These are phyloP conservation scores for Sinelater perroti DNA, from an alignment of 2,888 invertebrate genomes.

Conservation along the genomic window DNA sequence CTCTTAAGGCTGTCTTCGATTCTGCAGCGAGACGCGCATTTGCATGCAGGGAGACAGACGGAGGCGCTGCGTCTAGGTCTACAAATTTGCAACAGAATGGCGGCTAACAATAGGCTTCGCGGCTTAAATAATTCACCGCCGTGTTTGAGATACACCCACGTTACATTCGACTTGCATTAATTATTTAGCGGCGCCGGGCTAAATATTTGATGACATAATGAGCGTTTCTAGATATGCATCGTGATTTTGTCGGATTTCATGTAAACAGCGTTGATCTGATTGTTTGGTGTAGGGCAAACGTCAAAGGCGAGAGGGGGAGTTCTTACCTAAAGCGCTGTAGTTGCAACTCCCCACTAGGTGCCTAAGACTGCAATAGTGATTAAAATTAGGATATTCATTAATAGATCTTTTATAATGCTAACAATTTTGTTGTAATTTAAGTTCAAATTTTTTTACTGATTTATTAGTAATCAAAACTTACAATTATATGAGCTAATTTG, in stretches of 20 bases:
- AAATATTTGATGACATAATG: constrained; percentile 11
- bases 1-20: constrained; percentile 1
- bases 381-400: no score
- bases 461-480: no score
- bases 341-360: no score
- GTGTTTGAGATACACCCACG: constrained; percentile 15
- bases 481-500: no score
- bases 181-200: constrained; percentile 6
- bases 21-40: constrained; percentile 4
- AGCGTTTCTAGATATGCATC: constrained; percentile 8
- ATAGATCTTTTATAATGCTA: no score
- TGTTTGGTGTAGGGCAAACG: background rate
- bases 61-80: constrained; percentile 14
- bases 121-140: constrained; percentile 10
- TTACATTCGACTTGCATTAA: constrained; percentile 16
- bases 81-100: constrained; percentile 19
- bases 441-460: no score
- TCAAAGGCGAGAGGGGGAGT: no score
- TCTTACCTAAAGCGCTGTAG: no score
- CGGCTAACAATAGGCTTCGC: constrained; percentile 16
- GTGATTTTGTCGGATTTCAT: constrained; percentile 3
- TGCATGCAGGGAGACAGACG: constrained; percentile 12
- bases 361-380: no score
- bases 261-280: constrained; percentile 1
- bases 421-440: no score